phyloP scores from a whole-genome alignment of 2,888 invertebrate genomes.

The Drosophila rubida region DNA sequence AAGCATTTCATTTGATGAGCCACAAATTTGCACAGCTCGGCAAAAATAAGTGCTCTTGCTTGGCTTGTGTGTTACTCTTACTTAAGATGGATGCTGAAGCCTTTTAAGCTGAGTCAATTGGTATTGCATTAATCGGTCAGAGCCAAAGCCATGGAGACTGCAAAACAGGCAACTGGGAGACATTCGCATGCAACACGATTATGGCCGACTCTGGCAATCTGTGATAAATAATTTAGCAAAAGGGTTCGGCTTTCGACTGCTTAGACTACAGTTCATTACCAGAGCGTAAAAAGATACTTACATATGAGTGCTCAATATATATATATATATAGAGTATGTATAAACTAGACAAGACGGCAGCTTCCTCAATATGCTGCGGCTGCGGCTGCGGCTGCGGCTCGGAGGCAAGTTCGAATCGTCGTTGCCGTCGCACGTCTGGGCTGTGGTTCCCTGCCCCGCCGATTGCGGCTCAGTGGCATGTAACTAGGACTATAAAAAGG shows the following conservation, averaged over 20 bases:
- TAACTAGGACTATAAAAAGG: constrained; percentile 71
- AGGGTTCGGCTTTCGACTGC: not conserved
- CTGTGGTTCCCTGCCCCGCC: not conserved
- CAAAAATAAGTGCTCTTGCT: no score
- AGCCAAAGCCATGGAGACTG: no score
- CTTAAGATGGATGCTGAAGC: no score
- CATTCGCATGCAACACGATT: no score
- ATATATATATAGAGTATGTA: not conserved
- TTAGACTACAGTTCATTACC: constrained; percentile 28
- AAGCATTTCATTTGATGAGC: no score
- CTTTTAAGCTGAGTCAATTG: no score
- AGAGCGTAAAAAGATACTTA: not conserved
- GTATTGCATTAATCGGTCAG: no score
- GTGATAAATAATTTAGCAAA: not conserved
- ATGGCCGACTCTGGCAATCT: no score
- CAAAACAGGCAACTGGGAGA: no score
- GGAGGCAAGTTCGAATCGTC: not conserved
- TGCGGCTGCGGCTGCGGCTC: constrained; percentile 11
- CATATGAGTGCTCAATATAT: not conserved
- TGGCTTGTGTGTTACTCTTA: no score
- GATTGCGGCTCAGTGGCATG: constrained; percentile 39
- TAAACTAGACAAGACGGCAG: not conserved
- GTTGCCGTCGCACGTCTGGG: not conserved
- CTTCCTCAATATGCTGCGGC: constrained; percentile 13
- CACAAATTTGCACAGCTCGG: no score